Conservation (phyloP, 1,140 invertebrate species). For the Ceratina australensis region DNA sequence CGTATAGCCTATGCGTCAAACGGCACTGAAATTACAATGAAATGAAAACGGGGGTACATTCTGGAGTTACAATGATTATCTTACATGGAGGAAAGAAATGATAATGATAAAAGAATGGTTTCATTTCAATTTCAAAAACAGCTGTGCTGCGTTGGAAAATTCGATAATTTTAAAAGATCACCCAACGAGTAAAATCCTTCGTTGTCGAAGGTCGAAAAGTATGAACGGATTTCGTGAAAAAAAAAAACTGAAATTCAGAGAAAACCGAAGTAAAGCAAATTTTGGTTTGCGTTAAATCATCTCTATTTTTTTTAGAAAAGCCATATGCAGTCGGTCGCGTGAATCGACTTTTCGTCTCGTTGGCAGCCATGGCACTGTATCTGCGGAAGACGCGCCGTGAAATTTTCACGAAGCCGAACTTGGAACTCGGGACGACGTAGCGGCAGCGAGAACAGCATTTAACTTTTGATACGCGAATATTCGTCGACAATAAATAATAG, state of each 20-base stretch:
- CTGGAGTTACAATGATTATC: no score
- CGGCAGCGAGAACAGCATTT: neutral
- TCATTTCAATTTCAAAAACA: neutral
- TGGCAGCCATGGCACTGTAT: neutral
- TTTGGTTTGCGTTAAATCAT: constrained; percentile 40
- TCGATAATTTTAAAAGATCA: neutral
- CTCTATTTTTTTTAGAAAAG: constrained; percentile 50
- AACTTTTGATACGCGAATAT: neutral
- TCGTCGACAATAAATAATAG: neutral
- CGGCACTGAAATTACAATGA: no score
- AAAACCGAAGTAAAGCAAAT: constrained; percentile 13
- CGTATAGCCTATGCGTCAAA: no score
- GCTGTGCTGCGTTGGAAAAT: neutral
- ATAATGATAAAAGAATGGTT: no score
- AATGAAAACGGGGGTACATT: no score
- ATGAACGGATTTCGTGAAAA: constrained; percentile 8
- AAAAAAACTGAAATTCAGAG: neutral
- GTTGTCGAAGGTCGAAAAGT: neutral
- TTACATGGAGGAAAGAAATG: neutral
- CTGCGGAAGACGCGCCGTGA: constrained; percentile 48
- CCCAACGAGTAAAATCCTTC: neutral
- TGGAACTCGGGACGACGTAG: constrained; percentile 42
- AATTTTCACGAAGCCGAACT: constrained; percentile 63
- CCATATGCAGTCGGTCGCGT: constrained; percentile 1
- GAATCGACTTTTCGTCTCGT: neutral